These are phyloP conservation scores for Hydrozoanthus tunicans DNA, from an alignment of 64 coral and sea anemone species.

Conservation along the genomic window DNA sequence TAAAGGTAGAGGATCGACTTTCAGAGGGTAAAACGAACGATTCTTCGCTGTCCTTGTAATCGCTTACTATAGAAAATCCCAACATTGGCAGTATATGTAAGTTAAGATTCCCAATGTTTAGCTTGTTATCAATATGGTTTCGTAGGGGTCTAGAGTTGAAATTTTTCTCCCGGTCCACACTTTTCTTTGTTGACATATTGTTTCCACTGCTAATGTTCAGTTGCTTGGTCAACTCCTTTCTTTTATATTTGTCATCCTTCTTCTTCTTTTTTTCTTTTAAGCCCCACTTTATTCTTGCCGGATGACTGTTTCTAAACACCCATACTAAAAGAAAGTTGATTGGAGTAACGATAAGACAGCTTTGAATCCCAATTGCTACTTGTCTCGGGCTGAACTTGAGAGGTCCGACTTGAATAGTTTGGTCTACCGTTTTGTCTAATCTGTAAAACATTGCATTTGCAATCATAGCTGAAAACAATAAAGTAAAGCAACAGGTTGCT, in stretches of 20 bases:
- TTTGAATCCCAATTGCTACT: conserved; percentile 76
- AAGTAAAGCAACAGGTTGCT: conserved; percentile 76
- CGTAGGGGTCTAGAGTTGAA: neutral
- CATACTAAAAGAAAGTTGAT: conserved; percentile 78
- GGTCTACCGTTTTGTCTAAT: conserved; percentile 10
- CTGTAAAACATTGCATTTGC: conserved; percentile 92
- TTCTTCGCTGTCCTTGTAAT: neutral
- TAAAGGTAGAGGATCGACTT: neutral
- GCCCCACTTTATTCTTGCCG: neutral
- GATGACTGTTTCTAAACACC: conserved; percentile 76
- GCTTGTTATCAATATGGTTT: neutral
- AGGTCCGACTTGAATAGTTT: conserved; percentile 72
- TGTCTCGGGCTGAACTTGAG: conserved; percentile 72
- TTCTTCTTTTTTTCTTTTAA: neutral
- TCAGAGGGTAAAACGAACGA: neutral
- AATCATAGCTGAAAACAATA: conserved; percentile 82
- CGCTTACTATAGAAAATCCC: neutral
- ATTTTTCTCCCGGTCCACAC: neutral
- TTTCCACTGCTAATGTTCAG: no score
- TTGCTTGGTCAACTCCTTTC: neutral
- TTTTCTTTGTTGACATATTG: no score
- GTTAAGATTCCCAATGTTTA: neutral
- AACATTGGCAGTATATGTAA: neutral
- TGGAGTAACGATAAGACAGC: conserved; percentile 70
- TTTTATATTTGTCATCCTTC: neutral